phyloP scores from a whole-genome alignment of 2,797 vertebrate genomes.

The Staurois parvus region DNA sequence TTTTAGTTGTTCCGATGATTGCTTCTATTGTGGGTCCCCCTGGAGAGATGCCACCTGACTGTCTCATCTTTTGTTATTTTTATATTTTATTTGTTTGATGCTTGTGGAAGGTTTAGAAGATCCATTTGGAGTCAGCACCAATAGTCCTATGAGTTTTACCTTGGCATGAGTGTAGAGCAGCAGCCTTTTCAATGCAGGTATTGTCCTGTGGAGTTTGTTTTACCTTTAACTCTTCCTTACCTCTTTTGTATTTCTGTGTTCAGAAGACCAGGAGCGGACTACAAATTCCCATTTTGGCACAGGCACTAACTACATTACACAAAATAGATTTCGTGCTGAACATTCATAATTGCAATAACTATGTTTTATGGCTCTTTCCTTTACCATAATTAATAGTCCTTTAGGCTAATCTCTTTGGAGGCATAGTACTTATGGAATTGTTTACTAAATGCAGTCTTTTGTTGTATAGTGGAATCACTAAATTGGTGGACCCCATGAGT shows the following conservation, averaged over 20 bases:
- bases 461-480: not conserved
- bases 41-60: constrained; percentile 40
- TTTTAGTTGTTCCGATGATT: constrained; percentile 52
- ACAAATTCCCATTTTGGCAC: constrained; percentile 10
- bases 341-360: constrained; percentile 33
- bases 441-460: constrained; percentile 32
- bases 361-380: constrained; percentile 39
- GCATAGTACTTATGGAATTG: constrained; percentile 41
- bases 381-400: constrained; percentile 59
- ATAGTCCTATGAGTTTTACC: not conserved
- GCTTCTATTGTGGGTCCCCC: constrained; percentile 48
- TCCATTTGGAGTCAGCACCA: not conserved
- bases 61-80: constrained; percentile 42
- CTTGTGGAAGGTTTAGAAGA: not conserved
- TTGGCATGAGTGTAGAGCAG: not conserved
- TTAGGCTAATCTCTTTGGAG: constrained; percentile 55
- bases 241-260: not conserved
- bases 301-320: constrained; percentile 53
- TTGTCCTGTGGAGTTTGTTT: not conserved
- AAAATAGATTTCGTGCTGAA: constrained; percentile 43
- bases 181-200: constrained; percentile 27
- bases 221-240: not conserved
- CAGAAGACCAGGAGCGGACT: not conserved
- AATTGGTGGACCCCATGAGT: not conserved
- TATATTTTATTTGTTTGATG: constrained; percentile 28